Evolutionary conservation across 2,113 vertebrate species (phyloP).

Genomic region (Uria lomvia): DNA sequence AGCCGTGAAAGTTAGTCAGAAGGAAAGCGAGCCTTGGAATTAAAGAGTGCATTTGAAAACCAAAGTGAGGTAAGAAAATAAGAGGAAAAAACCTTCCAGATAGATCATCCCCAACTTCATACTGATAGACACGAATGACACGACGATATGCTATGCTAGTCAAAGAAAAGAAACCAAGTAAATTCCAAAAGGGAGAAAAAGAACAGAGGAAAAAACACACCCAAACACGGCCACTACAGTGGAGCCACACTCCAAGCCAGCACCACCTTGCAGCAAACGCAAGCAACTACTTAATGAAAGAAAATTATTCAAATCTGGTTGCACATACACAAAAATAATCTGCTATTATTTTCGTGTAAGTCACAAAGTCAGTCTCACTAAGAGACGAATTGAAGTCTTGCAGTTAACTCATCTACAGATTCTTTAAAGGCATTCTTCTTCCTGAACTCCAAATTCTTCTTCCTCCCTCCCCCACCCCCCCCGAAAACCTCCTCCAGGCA

Average conservation of each 20-base stretch:
- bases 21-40: slow-evolving; percentile 75
- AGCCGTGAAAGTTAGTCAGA: slow-evolving; percentile 81
- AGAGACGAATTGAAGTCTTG: background rate
- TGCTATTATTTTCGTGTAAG: background rate
- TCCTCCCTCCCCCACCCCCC: background rate
- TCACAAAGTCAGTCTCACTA: background rate
- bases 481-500: background rate
- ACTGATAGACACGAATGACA: slow-evolving; percentile 97
- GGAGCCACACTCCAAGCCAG: slow-evolving; percentile 47
- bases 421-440: background rate
- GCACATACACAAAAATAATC: background rate
- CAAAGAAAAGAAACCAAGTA: slow-evolving; percentile 82
- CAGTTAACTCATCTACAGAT: background rate
- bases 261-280: background rate
- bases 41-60: slow-evolving; percentile 74
- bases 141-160: slow-evolving; percentile 96
- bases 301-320: background rate
- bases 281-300: background rate
- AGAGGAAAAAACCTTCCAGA: slow-evolving; percentile 92
- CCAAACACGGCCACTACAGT: slow-evolving; percentile 13
- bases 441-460: background rate
- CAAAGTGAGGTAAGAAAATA: slow-evolving; percentile 80
- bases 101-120: slow-evolving; percentile 98
- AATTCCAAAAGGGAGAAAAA: slow-evolving; percentile 62
- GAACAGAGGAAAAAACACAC: slow-evolving; percentile 46